phyloP scores from a whole-genome alignment of 2,113 vertebrate genomes.

The Barnardius zonarius region DNA sequence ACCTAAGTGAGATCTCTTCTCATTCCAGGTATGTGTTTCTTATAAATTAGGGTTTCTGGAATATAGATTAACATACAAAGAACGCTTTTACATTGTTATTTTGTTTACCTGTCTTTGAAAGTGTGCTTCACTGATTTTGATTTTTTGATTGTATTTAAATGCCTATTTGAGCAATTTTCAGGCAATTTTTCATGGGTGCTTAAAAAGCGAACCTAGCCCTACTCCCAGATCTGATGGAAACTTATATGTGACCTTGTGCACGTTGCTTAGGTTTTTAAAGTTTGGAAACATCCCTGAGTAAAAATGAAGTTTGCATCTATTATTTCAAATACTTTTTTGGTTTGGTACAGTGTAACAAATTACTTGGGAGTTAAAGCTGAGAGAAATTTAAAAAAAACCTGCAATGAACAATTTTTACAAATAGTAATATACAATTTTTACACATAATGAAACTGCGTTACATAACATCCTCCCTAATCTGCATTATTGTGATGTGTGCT shows the following conservation, averaged over 20 bases:
- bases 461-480: background rate
- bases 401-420: background rate
- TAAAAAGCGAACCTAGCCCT: background rate
- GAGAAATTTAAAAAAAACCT: background rate
- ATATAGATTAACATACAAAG: background rate
- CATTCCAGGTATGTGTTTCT: slow-evolving; percentile 84
- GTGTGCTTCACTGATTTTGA: background rate
- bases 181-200: background rate
- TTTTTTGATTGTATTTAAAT: background rate
- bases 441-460: background rate
- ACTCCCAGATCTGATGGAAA: background rate
- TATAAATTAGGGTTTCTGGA: too few relatives aligned
- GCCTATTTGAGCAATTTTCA: background rate
- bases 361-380: background rate
- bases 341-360: background rate
- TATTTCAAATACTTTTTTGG: background rate
- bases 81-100: background rate
- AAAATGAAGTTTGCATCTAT: background rate
- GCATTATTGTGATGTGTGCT: background rate
- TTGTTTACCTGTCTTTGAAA: background rate
- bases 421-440: background rate
- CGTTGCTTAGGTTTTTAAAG: background rate
- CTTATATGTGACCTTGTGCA: background rate
- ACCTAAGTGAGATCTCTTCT: slow-evolving; percentile 91
- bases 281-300: background rate